A percentile compares a stretch with the other conserved stretches of the same genome.
These are phyloP conservation scores for Gerris buenoi DNA, from an alignment of 1,140 invertebrate species.

Conservation along the genomic window DNA sequence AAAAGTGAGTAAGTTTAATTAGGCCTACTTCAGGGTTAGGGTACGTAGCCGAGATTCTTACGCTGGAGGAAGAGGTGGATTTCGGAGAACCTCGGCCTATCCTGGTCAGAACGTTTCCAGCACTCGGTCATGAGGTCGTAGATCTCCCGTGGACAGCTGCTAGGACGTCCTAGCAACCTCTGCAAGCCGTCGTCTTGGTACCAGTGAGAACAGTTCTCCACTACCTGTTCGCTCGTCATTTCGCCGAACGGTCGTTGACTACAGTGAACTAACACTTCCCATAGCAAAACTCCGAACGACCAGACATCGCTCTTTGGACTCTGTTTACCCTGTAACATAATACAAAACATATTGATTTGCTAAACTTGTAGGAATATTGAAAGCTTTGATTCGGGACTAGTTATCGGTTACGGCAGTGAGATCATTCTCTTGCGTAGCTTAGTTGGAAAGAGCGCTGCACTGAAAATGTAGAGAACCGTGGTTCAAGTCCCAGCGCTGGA, in stretches of 20 bases:
- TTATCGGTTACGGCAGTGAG: too few relatives aligned
- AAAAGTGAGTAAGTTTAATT: conserved; percentile 1
- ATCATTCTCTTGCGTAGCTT: too few relatives aligned
- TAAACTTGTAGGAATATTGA: too few relatives aligned
- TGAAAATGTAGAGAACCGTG: too few relatives aligned
- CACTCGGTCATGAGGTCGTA: conserved; percentile 62
- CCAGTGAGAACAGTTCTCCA: conserved; percentile 56
- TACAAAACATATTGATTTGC: neutral
- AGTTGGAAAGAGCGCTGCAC: too few relatives aligned
- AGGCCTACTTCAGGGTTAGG: conserved; percentile 9
- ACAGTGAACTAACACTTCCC: conserved; percentile 61
- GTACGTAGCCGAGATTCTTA: conserved; percentile 40
- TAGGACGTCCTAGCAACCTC: conserved; percentile 34
- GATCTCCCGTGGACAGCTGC: conserved; percentile 45
- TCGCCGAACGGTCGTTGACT: conserved; percentile 55
- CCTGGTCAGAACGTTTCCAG: conserved; percentile 49
- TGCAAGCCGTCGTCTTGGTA: conserved; percentile 36
- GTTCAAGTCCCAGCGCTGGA: too few relatives aligned
- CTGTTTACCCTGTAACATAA: conserved; percentile 44
- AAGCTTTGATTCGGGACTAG: too few relatives aligned
- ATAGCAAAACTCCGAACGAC: conserved; percentile 61
- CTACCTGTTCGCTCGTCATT: conserved; percentile 56
- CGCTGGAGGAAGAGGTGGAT: conserved; percentile 57
- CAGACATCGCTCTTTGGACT: conserved; percentile 58
- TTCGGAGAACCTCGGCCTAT: conserved; percentile 53